Percentiles rank a stretch among this genome's conserved stretches.
Conservation (phyloP, 2,888 invertebrate species). For the Lasioglossum malachurum region DNA sequence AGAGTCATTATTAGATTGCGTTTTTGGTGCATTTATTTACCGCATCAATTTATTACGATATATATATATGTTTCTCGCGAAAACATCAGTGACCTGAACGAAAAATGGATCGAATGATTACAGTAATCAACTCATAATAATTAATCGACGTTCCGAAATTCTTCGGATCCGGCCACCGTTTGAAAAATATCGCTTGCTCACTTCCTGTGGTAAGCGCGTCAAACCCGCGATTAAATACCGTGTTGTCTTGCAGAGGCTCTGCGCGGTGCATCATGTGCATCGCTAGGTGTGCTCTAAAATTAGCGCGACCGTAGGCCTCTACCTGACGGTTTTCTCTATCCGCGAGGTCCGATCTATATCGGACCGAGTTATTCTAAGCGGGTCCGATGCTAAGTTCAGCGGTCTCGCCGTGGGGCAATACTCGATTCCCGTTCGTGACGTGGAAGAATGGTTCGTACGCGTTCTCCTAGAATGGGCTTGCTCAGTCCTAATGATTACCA, state of each 20-base stretch:
- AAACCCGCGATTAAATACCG: no score
- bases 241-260: background rate
- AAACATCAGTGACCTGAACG: no score
- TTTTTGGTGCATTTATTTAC: no score
- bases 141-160: no score
- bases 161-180: no score
- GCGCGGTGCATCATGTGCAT: background rate
- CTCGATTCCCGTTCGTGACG: background rate
- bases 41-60: no score
- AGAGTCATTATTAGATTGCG: no score
- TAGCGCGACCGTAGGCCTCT: slow-evolving; percentile 18
- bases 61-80: no score
- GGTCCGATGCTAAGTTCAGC: slow-evolving; percentile 28
- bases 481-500: slow-evolving; percentile 20
- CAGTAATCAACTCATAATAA: no score
- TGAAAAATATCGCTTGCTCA: no score
- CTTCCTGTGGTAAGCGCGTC: no score
- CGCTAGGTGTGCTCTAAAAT: slow-evolving; percentile 23
- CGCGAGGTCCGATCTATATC: slow-evolving; percentile 18
- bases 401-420: background rate
- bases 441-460: background rate
- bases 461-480: background rate
- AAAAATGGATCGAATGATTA: no score
- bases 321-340: slow-evolving; percentile 3
- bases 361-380: slow-evolving; percentile 28